Evolutionary conservation across 1,140 invertebrate species (phyloP).

Genomic region (Adelges cooleyi): DNA sequence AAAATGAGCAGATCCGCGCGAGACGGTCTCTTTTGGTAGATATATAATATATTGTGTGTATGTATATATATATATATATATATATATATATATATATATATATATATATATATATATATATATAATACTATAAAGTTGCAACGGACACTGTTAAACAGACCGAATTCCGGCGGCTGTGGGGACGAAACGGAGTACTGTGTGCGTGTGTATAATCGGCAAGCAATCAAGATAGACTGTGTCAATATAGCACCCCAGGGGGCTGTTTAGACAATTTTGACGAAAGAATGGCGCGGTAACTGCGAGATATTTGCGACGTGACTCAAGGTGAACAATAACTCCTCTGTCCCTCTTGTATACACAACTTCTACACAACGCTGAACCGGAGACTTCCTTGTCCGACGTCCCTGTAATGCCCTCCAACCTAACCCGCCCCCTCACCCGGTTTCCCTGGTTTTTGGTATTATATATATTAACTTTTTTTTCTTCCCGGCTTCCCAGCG

Average conservation of each 20-base stretch:
- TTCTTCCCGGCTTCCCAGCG: neutral
- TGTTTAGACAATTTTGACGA: slow-evolving; percentile 27
- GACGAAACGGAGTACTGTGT: neutral
- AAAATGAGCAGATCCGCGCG: too few species aligned
- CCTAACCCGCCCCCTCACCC: too few species aligned
- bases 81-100: too few species aligned
- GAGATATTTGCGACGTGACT: slow-evolving; percentile 20
- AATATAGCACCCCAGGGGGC: slow-evolving; percentile 20
- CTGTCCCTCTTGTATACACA: too few species aligned
- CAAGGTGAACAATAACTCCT: slow-evolving; percentile 21
- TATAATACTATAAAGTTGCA: neutral
- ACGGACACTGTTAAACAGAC: too few species aligned
- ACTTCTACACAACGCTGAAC: too few species aligned
- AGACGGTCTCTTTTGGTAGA: too few species aligned
- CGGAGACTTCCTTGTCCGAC: too few species aligned
- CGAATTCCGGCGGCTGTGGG: too few species aligned
- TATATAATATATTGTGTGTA: too few species aligned
- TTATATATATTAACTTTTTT: neutral
- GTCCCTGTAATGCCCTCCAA: neutral
- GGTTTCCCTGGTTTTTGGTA: neutral
- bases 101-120: too few species aligned
- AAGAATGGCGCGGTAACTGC: slow-evolving; percentile 15
- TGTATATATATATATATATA: too few species aligned
- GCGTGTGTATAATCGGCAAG: neutral
- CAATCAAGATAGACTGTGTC: slow-evolving; percentile 25